These are phyloP conservation scores for Carassius carassius DNA, from an alignment of 2,113 vertebrate genomes.

Conservation along the genomic window DNA sequence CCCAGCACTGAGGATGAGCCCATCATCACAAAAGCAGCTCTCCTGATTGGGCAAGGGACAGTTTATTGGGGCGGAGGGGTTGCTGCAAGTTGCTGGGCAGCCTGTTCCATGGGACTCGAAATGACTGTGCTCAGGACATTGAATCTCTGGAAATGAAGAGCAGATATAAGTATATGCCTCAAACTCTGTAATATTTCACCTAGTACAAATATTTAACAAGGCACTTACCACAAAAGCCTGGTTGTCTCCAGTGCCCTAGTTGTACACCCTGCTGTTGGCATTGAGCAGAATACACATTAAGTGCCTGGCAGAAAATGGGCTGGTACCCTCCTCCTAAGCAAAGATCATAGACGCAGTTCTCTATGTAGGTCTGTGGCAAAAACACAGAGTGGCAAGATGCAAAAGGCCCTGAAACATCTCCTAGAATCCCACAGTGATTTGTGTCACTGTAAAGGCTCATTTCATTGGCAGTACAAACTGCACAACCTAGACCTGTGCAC, in stretches of 20 bases:
- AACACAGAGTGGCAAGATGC: conserved; percentile 52
- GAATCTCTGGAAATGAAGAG: conserved; percentile 55
- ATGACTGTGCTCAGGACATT: conserved; percentile 70
- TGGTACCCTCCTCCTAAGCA: conserved; percentile 64
- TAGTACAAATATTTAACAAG: neutral
- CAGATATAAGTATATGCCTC: neutral
- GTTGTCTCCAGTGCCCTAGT: conserved; percentile 62
- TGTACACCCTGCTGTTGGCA: conserved; percentile 64
- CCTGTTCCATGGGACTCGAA: conserved; percentile 65
- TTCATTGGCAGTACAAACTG: conserved; percentile 43
- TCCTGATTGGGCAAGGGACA: conserved; percentile 64
- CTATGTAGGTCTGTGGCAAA: conserved; percentile 46
- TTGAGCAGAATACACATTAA: conserved; percentile 60
- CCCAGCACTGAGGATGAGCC: conserved; percentile 64
- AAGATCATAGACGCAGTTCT: conserved; percentile 67
- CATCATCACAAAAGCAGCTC: conserved; percentile 67
- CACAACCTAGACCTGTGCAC: conserved; percentile 62
- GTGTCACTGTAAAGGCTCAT: conserved; percentile 44
- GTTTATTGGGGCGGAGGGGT: conserved; percentile 55
- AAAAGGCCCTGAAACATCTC: conserved; percentile 63
- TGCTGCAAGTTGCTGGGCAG: conserved; percentile 67
- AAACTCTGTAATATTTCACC: neutral
- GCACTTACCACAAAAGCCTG: conserved; percentile 66
- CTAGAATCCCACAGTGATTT: conserved; percentile 63
- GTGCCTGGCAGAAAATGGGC: conserved; percentile 65